phyloP scores from a whole-genome alignment of 2,113 vertebrate genomes.

The Anser brachyrhynchus region DNA sequence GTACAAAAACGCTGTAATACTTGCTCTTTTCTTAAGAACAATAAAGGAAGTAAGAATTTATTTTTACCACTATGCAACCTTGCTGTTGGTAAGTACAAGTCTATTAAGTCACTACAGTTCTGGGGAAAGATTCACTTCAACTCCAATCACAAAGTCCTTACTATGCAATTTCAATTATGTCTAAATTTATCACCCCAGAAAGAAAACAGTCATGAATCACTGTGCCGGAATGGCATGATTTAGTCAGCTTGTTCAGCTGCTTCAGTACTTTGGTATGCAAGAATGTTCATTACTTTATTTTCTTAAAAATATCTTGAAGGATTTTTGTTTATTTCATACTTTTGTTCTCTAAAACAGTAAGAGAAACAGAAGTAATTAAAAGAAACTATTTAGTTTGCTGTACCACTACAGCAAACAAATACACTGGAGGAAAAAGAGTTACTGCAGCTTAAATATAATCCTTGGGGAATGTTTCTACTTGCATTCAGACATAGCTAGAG shows the following conservation, averaged over 20 bases:
- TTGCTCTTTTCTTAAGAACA: neutral
- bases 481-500: neutral
- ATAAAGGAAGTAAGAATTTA: neutral
- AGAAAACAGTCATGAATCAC: neutral
- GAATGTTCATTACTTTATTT: slow-evolving; percentile 14
- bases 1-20: neutral
- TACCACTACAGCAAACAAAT: neutral
- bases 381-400: neutral
- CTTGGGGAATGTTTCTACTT: slow-evolving; percentile 46
- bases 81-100: neutral
- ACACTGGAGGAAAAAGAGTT: neutral
- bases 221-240: neutral
- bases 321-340: neutral
- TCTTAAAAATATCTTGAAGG: slow-evolving; percentile 10
- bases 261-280: slow-evolving; percentile 20
- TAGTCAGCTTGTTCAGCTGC: slow-evolving; percentile 4
- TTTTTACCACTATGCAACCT: neutral
- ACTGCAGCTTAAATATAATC: slow-evolving; percentile 39
- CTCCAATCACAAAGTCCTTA: neutral
- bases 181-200: neutral
- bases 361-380: slow-evolving; percentile 18
- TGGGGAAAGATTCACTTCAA: neutral
- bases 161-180: neutral
- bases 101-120: neutral
- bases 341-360: slow-evolving; percentile 2